Percentiles rank a stretch among this genome's conserved stretches.
Conservation (phyloP, 2,113 vertebrate species). For the Oreochromis spilurus region DNA sequence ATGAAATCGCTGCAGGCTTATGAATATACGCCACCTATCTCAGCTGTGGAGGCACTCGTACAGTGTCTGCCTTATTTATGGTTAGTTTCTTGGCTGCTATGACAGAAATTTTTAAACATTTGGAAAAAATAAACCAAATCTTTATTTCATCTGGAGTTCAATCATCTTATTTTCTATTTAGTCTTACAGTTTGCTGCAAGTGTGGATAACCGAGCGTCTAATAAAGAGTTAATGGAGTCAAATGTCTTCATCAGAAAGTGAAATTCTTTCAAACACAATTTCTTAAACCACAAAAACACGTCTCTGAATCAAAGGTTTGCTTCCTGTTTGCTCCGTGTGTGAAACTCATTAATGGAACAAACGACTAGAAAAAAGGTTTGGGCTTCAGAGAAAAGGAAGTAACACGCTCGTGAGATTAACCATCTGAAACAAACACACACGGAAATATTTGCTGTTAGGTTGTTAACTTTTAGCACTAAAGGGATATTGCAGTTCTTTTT, state of each 20-base stretch:
- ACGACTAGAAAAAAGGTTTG: background rate
- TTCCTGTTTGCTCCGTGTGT: background rate
- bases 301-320: background rate
- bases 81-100: accelerated
- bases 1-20: background rate
- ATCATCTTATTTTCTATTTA: background rate
- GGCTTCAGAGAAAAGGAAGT: background rate
- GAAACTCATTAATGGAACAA: background rate
- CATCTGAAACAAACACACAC: background rate
- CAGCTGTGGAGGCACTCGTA: background rate
- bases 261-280: accelerated
- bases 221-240: accelerated
- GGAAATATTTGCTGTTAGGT: background rate
- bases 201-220: background rate
- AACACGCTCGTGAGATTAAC: accelerated
- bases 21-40: accelerated
- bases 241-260: accelerated
- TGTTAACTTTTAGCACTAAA: background rate
- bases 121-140: background rate
- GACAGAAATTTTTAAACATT: accelerated
- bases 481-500: background rate
- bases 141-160: background rate
- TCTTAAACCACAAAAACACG: background rate
- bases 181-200: accelerated
- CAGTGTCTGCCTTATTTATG: accelerated